Evolutionary conservation across 2,113 vertebrate species (phyloP).

Genomic region (Mola mola): DNA sequence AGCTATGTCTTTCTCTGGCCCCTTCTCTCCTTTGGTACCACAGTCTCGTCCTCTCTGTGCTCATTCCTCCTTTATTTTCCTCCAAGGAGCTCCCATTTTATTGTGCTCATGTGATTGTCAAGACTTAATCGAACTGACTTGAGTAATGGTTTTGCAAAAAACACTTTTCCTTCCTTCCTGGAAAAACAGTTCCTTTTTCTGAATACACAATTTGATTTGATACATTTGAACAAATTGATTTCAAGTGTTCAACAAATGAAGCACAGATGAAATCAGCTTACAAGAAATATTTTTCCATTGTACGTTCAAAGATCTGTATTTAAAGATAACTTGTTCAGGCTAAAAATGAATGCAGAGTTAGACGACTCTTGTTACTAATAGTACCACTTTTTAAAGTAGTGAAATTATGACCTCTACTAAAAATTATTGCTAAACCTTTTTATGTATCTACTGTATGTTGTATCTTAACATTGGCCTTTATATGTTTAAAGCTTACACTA

Average conservation of each 20-base stretch:
- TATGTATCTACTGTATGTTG: no score
- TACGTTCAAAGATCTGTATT: no score
- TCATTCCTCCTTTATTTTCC: conserved; percentile 5
- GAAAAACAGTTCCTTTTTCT: conserved; percentile 14
- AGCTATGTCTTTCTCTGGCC: conserved; percentile 43
- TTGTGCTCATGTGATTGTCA: conserved; percentile 12
- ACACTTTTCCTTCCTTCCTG: conserved; percentile 13
- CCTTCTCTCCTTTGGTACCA: conserved; percentile 31
- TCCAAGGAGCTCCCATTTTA: conserved; percentile 12
- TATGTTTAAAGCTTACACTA: no score
- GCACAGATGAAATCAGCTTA: no score
- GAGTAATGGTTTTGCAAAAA: conserved; percentile 26
- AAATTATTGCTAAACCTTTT: neutral
- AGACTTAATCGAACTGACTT: conserved; percentile 36
- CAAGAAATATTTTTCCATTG: no score
- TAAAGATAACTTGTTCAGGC: no score
- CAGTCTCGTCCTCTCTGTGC: conserved; percentile 6
- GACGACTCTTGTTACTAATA: no score
- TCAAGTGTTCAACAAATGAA: no score
- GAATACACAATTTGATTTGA: conserved; percentile 21
- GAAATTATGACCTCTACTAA: neutral
- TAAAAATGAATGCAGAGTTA: no score
- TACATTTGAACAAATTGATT: conserved; percentile 32
- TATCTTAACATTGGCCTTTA: no score
- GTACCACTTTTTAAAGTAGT: no score